Conservation (phyloP, 2,113 vertebrate genomes). For the Scomber scombrus region DNA sequence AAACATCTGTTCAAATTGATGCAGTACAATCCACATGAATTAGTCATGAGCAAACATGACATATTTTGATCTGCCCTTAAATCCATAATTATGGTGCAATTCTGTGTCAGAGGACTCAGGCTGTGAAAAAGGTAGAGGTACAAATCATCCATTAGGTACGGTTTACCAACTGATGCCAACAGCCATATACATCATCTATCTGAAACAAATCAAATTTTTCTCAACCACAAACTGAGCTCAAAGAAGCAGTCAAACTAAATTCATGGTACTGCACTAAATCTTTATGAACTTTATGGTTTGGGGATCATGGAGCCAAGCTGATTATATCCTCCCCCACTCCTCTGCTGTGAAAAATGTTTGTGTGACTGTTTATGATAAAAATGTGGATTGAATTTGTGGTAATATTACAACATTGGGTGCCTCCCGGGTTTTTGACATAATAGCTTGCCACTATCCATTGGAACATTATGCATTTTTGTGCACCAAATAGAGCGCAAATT, state of each 20-base stretch:
- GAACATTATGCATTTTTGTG: slow-evolving; percentile 36
- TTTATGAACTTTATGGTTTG: slow-evolving; percentile 58
- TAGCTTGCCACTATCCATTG: slow-evolving; percentile 37
- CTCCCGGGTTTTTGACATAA: slow-evolving; percentile 52
- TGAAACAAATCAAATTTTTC: slow-evolving; percentile 63
- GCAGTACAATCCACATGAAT: slow-evolving; percentile 66
- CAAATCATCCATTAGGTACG: slow-evolving; percentile 61
- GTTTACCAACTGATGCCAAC: slow-evolving; percentile 57
- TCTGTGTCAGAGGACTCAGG: slow-evolving; percentile 46
- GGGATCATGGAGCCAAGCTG: slow-evolving; percentile 42
- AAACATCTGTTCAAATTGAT: slow-evolving; percentile 61
- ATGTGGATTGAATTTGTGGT: slow-evolving; percentile 61
- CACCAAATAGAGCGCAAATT: slow-evolving; percentile 33
- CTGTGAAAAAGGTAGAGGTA: slow-evolving; percentile 56
- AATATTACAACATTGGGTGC: slow-evolving; percentile 38
- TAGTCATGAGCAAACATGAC: slow-evolving; percentile 69
- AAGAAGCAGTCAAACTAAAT: slow-evolving; percentile 53
- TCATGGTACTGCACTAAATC: slow-evolving; percentile 49
- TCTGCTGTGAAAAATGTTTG: slow-evolving; percentile 54
- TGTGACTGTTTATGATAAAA: slow-evolving; percentile 45
- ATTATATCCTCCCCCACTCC: slow-evolving; percentile 39
- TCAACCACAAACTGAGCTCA: slow-evolving; percentile 43
- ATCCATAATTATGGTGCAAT: slow-evolving; percentile 70
- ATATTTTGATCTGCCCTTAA: slow-evolving; percentile 75
- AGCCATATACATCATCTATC: slow-evolving; percentile 60